Evolutionary conservation across 2,113 vertebrate genomes (phyloP), one percentile per base, ranked within the genome.

Genomic region (Microcebus jonahi): DNA sequence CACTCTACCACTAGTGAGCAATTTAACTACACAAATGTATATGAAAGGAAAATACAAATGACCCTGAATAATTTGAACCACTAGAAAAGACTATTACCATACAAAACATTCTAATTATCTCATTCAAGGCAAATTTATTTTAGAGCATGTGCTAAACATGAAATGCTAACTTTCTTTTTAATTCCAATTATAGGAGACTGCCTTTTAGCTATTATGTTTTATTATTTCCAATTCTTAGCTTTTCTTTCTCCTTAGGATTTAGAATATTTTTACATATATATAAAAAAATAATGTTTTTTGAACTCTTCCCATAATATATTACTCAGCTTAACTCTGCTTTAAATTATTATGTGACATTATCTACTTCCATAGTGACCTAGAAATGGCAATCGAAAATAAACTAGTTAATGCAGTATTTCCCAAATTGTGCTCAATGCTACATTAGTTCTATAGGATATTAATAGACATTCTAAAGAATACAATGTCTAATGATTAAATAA

Each of bases 101-200:
- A 17, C 7, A 76, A 75, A 81, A 5, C 34, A 91, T 61, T 75
- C 8, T 73, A 84, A 88, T 84, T 61, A 84, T 48, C 21, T 81
- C 20, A 80, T 50, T 83, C 70, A 86, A 76, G 57, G 13, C 29
- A 96, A 89, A 71, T 82, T 65, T 76, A 68, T 77, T 79, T 88
- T 48, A 73, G 21, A 42, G 10, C 23, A 82, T 86, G 65, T 65
- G 53, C 21, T 63, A 82, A 63, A 70, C 6, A n/a, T 42, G 45
- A 85, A 88, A 81, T 91, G 34, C n/a, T 84, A 70, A 39, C 42
- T 59, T 7, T 90, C 29, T 14, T 2, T 55, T 80, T 9, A 61
- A 70, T 79, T 27, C n/a, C 68, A 71, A 67, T 53, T 91, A 67
- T 15, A 42, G 23, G 6, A 61, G 10, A 45, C 25, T 80, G 21